Conservation (phyloP, 2,888 invertebrate genomes). For the Coremacera marginata region DNA sequence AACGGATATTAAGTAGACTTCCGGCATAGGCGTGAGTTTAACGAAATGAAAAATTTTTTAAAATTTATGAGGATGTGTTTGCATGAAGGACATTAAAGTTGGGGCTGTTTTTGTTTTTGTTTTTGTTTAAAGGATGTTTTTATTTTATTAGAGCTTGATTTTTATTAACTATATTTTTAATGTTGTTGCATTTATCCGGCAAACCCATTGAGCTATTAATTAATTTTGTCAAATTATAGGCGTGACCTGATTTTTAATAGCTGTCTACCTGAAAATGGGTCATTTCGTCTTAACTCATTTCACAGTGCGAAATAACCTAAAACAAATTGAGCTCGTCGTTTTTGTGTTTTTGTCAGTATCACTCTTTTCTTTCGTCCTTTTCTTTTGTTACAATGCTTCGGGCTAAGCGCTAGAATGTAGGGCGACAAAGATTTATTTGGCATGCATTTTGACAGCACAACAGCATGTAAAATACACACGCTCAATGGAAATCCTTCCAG, state of each 20-base stretch:
- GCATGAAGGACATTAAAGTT: too few relatives aligned
- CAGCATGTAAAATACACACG: neutral
- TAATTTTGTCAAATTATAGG: neutral
- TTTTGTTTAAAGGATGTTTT: neutral
- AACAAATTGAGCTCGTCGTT: too few relatives aligned
- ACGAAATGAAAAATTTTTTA: neutral
- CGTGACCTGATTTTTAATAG: neutral
- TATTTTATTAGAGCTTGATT: neutral
- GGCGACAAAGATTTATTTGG: neutral
- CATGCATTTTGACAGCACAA: slow-evolving; percentile 9
- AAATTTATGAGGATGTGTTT: neutral
- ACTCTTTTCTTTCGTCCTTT: too few relatives aligned
- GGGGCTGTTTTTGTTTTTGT: too few relatives aligned
- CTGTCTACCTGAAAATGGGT: too few relatives aligned
- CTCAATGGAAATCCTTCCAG: too few relatives aligned
- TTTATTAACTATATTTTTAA: neutral
- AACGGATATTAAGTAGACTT: slow-evolving; percentile 28
- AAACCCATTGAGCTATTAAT: neutral
- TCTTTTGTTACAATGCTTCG: too few relatives aligned
- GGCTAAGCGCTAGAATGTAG: neutral
- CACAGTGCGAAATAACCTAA: too few relatives aligned
- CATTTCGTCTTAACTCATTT: too few relatives aligned
- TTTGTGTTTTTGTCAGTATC: too few relatives aligned
- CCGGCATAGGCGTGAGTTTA: neutral
- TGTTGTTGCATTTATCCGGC: too few relatives aligned